Percentiles rank a stretch among this genome's conserved stretches.
These are phyloP conservation scores for Plectropomus leopardus DNA, from an alignment of 2,113 vertebrate species.

Conservation along the genomic window DNA sequence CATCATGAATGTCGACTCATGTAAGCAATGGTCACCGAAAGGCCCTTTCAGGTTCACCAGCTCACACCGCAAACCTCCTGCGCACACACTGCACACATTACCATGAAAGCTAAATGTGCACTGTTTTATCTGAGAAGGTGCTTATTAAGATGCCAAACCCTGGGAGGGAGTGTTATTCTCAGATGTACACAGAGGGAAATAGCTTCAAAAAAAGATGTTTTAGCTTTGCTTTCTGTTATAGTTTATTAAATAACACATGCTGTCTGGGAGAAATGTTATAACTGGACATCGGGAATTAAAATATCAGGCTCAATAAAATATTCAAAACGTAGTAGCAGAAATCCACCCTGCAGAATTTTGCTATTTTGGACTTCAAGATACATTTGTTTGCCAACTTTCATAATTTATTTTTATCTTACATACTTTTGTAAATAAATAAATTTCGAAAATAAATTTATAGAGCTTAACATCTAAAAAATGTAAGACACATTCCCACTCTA, in stretches of 20 bases:
- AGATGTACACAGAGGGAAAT: conserved; percentile 19
- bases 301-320: background rate
- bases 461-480: no score
- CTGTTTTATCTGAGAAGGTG: conserved; percentile 32
- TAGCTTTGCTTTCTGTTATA: no score
- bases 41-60: conserved; percentile 33
- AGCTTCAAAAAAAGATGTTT: background rate
- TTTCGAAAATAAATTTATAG: no score
- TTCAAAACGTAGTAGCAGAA: background rate
- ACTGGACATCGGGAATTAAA: background rate
- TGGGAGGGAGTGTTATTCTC: conserved; percentile 17
- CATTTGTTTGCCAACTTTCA: background rate
- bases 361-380: background rate
- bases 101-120: conserved; percentile 48
- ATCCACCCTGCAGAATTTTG: background rate
- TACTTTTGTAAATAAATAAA: no score
- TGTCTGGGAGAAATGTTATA: background rate
- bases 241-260: background rate
- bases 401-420: no score
- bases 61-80: conserved; percentile 25
- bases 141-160: conserved; percentile 34
- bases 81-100: conserved; percentile 5
- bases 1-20: conserved; percentile 31
- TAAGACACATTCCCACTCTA: no score
- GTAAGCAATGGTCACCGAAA: conserved; percentile 29